Conservation (phyloP, 2,797 vertebrate species). For the Ibycter americanus region DNA sequence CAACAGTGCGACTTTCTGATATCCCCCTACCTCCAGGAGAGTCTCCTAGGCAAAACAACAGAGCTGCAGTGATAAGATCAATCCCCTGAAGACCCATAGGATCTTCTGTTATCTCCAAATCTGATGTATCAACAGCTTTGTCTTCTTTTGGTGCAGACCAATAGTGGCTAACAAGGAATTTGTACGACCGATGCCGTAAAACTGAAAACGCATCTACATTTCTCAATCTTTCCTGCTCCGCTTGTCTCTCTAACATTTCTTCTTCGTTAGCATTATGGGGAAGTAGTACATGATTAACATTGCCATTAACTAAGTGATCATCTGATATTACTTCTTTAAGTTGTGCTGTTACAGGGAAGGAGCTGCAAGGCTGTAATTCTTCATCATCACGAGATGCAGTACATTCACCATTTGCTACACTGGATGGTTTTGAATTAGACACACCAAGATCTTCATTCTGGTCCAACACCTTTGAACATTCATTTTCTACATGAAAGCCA, state of each 20-base stretch:
- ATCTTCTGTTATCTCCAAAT: constrained; percentile 93
- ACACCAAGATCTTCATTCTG: constrained; percentile 67
- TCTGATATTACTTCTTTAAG: constrained; percentile 78
- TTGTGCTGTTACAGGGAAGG: constrained; percentile 77
- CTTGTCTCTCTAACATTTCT: constrained; percentile 83
- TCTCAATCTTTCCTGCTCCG: constrained; percentile 86
- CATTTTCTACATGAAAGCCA: constrained; percentile 80
- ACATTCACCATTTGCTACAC: constrained; percentile 71
- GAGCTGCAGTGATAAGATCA: constrained; percentile 95
- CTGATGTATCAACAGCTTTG: constrained; percentile 96
- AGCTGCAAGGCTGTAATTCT: constrained; percentile 76
- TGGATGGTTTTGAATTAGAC: constrained; percentile 67
- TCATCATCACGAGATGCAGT: constrained; percentile 61
- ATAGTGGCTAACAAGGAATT: constrained; percentile 86
- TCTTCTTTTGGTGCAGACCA: constrained; percentile 92
- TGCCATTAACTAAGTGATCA: constrained; percentile 83
- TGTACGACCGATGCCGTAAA: constrained; percentile 81
- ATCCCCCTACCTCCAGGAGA: constrained; percentile 95
- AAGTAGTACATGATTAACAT: constrained; percentile 81
- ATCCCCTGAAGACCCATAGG: constrained; percentile 98
- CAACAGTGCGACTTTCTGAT: constrained; percentile 94
- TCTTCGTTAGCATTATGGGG: constrained; percentile 81
- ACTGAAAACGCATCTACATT: constrained; percentile 87
- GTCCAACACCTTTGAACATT: constrained; percentile 55
- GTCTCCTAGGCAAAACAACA: constrained; percentile 96